Evolutionary conservation across 2,113 vertebrate species (phyloP).

Genomic region (Pithys albifrons): DNA sequence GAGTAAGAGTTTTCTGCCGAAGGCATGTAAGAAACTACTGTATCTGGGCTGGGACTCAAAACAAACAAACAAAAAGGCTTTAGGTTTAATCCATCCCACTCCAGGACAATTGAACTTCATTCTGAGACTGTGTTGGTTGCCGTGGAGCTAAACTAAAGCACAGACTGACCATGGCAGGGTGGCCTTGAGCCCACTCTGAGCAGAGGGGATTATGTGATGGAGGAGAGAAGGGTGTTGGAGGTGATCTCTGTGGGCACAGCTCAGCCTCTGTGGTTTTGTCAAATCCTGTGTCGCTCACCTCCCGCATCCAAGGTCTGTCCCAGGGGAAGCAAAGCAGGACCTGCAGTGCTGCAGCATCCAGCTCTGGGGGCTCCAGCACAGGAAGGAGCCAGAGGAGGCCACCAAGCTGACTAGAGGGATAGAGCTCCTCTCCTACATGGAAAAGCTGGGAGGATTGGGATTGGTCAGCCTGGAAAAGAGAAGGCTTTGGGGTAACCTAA

Average conservation of each 20-base stretch:
- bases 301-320: background rate
- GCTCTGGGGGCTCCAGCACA: background rate
- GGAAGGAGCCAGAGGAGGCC: background rate
- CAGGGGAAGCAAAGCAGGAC: fast-evolving
- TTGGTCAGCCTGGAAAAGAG: background rate
- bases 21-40: constrained; percentile 2
- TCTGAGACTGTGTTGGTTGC: background rate
- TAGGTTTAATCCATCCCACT: background rate
- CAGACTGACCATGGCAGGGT: background rate
- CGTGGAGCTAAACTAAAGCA: background rate
- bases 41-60: background rate
- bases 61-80: background rate
- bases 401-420: background rate
- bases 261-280: background rate
- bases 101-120: background rate
- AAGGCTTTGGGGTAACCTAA: background rate
- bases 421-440: background rate
- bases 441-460: background rate
- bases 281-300: fast-evolving
- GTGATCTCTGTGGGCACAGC: background rate
- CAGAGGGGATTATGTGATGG: background rate
- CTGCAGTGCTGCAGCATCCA: background rate
- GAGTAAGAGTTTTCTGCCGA: constrained; percentile 39
- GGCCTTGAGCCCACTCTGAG: background rate
- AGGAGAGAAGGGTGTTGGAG: background rate